phyloP scores from a whole-genome alignment of 2,113 vertebrate species.

The Coptodon rendalli region DNA sequence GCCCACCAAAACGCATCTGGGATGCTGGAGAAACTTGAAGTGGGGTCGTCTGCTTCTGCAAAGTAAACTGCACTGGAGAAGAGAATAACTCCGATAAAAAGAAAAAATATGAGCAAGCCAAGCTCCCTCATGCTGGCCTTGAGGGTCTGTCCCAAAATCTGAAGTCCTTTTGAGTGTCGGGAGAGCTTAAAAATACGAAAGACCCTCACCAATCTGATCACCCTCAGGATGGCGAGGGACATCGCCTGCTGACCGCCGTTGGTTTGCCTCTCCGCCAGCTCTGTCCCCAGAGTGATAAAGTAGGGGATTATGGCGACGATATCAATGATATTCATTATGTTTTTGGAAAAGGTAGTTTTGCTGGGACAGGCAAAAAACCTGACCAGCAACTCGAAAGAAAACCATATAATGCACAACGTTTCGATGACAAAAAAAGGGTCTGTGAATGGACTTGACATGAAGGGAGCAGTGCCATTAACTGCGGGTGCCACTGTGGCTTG shows the following conservation, averaged over 20 bases:
- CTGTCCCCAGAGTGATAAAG: slow-evolving; percentile 95
- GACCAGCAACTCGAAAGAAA: slow-evolving; percentile 95
- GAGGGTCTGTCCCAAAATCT: slow-evolving; percentile 94
- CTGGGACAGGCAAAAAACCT: slow-evolving; percentile 95
- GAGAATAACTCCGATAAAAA: slow-evolving; percentile 95
- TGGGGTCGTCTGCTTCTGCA: slow-evolving; percentile 91
- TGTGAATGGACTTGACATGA: slow-evolving; percentile 71
- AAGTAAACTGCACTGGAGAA: slow-evolving; percentile 98
- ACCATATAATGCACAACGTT: slow-evolving; percentile 98
- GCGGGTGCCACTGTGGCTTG: slow-evolving; percentile 54
- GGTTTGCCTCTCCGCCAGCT: slow-evolving; percentile 86
- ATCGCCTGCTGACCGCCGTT: slow-evolving; percentile 94
- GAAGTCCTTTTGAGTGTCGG: slow-evolving; percentile 93
- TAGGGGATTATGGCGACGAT: slow-evolving; percentile 97
- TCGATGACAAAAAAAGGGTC: slow-evolving; percentile 98
- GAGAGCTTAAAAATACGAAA: slow-evolving; percentile 98
- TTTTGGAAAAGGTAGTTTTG: slow-evolving; percentile 92
- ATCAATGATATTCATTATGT: slow-evolving; percentile 99
- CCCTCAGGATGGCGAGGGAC: slow-evolving; percentile 94
- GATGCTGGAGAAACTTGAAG: slow-evolving; percentile 93
- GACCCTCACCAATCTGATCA: slow-evolving; percentile 92
- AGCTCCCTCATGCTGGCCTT: slow-evolving; percentile 96
- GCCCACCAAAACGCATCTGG: slow-evolving; percentile 99
- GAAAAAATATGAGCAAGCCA: slow-evolving; percentile 94
- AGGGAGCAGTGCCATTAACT: slow-evolving; percentile 66